phyloP scores from a whole-genome alignment of 1,140 invertebrate species.

The Carcinoscorpius rotundicauda region DNA sequence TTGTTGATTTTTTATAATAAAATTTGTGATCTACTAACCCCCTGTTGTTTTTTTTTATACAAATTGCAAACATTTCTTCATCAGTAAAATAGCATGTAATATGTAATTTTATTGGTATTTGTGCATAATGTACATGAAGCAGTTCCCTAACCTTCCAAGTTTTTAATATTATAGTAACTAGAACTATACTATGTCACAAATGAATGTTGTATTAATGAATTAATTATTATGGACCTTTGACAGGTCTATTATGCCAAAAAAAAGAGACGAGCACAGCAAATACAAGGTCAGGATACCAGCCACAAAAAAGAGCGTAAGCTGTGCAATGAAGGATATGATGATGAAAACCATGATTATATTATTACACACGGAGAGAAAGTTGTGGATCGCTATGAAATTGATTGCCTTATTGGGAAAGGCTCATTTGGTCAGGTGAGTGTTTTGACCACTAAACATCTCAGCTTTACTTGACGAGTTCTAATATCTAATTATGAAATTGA shows the following conservation, averaged over 20 bases:
- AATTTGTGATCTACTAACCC: too few species aligned
- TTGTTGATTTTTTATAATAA: too few species aligned
- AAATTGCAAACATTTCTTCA: too few species aligned
- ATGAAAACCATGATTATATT: slow-evolving; percentile 99
- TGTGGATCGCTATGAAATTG: slow-evolving; percentile 90
- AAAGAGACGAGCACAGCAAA: slow-evolving; percentile 83
- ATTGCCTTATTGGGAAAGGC: slow-evolving; percentile 95
- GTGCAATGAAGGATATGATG: slow-evolving; percentile 97
- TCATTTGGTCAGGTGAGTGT: slow-evolving; percentile 78
- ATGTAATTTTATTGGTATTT: too few species aligned
- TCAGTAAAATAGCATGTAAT: too few species aligned
- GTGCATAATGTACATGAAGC: too few species aligned
- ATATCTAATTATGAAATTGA: slow-evolving; percentile 74
- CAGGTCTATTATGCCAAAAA: slow-evolving; percentile 98
- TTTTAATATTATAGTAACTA: too few species aligned
- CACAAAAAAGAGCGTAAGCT: slow-evolving; percentile 51
- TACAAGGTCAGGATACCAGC: slow-evolving; percentile 69
- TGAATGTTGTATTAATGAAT: too few species aligned
- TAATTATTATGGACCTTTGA: slow-evolving; percentile 22
- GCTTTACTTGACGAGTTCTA: too few species aligned
- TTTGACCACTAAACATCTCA: not conserved
- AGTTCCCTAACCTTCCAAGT: too few species aligned
- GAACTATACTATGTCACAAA: too few species aligned
- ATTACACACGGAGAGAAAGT: slow-evolving; percentile 87
- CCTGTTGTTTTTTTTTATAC: too few species aligned